Base-by-base conservation (phyloP, 2,113 vertebrate species). In the Cryptomyrus ogoouensis region DNA sequence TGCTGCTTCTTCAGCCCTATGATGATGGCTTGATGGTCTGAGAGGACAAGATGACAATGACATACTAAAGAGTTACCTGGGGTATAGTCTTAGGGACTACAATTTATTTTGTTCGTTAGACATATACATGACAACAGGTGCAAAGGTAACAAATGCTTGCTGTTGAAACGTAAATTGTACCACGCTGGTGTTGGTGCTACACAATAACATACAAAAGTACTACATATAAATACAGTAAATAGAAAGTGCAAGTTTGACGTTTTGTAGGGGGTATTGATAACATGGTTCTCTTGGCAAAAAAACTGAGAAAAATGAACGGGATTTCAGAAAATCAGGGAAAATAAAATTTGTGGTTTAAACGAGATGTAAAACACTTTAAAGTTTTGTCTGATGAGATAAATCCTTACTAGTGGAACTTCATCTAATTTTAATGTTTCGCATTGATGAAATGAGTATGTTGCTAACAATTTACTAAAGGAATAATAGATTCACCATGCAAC, bases 1-100 rank as follows among this genome's bases (percentile, higher is more conserved):
- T 91, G 0, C 89, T 95, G 94, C 91, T 94, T 95, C 90, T 93
- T 95, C 91, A 92, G 91, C 94, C 93, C 96, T 90, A 92, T 89
- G 88, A 91, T 89, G 86, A 93, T 90, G 90, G 95, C 89, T 89
- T 95, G 95, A 92, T 94, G 91, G 89, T 97, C 97, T 98, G 92
- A 84, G 93, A 92, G 93, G 92, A 70, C 89, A 46, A 47, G 58
- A 83, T 90, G 10, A 92, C 13, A 91, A 66, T 89, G 44, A 89
- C n/a, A 91, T n/a, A 46, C 56, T 66, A 3, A 44, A 84, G 19
- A 8, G 83, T n/a, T 46, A 12, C 39, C 21, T 42, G 15, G 74
- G 39, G 24, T 39, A 83, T 24, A 39, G 44, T 84, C 83, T n/a
- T 84, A n/a, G 39, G 9, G 15, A 44, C 8, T n/a, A 24, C 39